These are phyloP conservation scores for Heterodera carotae DNA, from an alignment of 1,140 invertebrate genomes.

Conservation along the genomic window DNA sequence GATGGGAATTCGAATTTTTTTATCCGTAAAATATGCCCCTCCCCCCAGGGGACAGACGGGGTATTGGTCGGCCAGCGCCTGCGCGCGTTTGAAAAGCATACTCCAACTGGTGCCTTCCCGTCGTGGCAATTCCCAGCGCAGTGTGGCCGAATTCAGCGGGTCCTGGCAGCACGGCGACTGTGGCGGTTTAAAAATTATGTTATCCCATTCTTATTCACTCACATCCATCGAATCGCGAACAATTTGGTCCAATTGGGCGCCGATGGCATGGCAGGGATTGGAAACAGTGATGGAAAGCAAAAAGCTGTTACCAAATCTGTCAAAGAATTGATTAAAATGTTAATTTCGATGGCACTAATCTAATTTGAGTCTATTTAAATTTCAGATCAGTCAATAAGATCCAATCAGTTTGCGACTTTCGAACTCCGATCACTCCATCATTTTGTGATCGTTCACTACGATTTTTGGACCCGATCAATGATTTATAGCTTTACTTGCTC, in stretches of 20 bases:
- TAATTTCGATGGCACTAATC: neutral
- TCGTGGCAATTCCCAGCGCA: constrained; percentile 51
- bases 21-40: neutral
- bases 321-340: neutral
- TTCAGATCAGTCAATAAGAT: too few species aligned
- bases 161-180: constrained; percentile 41
- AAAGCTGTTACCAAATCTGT: constrained; percentile 51
- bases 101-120: constrained; percentile 32
- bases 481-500: constrained; percentile 40
- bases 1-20: neutral
- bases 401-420: too few species aligned
- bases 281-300: constrained; percentile 46
- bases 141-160: constrained; percentile 10
- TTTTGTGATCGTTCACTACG: constrained; percentile 1
- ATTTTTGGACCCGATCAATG: constrained; percentile 2
- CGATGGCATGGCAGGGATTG: constrained; percentile 32
- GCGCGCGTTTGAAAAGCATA: constrained; percentile 36
- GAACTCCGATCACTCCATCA: neutral
- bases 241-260: constrained; percentile 28
- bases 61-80: constrained; percentile 47
- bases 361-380: neutral
- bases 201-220: constrained; percentile 18
- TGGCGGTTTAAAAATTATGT: constrained; percentile 13
- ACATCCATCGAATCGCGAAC: constrained; percentile 43
- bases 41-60: neutral